Conservation (phyloP, 2,797 vertebrate genomes). For the Coilia nasus region DNA sequence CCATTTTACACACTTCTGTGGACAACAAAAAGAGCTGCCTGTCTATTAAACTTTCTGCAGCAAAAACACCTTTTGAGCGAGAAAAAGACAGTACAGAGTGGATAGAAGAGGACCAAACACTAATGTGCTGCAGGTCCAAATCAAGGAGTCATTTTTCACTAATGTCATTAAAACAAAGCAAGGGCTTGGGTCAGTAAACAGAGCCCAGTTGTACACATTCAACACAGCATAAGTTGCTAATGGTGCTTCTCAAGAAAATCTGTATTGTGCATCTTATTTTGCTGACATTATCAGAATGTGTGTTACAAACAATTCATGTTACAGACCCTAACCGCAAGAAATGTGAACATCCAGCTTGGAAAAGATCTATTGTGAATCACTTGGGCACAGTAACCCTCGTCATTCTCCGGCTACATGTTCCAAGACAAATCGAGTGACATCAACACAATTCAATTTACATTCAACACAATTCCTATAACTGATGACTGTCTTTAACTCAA, state of each 20-base stretch:
- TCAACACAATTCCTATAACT: not conserved
- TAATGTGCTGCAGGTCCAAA: too few species aligned
- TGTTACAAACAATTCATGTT: too few species aligned
- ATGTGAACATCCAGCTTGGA: not conserved
- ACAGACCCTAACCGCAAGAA: not conserved
- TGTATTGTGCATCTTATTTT: too few species aligned
- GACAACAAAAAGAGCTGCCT: too few species aligned
- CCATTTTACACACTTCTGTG: too few species aligned
- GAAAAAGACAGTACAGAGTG: too few species aligned
- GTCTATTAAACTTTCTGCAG: too few species aligned
- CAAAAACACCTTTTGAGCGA: too few species aligned
- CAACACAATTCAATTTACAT: not conserved
- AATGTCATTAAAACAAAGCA: not conserved
- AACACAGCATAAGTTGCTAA: not conserved
- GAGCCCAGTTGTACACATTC: not conserved
- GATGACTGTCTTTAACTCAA: not conserved
- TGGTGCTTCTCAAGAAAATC: not conserved
- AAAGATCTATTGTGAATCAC: not conserved
- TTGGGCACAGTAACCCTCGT: not conserved
- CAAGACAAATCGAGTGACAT: not conserved
- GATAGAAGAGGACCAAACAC: too few species aligned
- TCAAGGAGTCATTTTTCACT: not conserved
- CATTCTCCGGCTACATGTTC: not conserved
- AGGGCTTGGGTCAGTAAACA: not conserved
- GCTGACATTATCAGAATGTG: too few species aligned